Conservation (phyloP, 2,888 invertebrate genomes). For the Pecten maximus region DNA sequence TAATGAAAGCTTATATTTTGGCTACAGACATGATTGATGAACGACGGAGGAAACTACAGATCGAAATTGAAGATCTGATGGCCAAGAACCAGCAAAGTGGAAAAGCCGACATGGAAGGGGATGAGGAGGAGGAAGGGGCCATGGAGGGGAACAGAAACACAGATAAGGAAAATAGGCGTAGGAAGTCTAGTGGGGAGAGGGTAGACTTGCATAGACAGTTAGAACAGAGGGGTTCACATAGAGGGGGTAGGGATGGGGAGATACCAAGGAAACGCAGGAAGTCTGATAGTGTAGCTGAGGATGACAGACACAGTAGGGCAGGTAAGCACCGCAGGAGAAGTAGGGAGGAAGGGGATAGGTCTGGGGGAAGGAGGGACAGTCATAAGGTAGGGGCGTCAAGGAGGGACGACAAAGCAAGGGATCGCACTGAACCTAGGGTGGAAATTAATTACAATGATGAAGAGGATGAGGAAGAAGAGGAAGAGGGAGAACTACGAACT, state of each 20-base stretch:
- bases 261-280: constrained; percentile 44
- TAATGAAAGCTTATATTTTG: not conserved
- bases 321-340: constrained; percentile 49
- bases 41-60: constrained; percentile 70
- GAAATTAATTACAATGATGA: constrained; percentile 49
- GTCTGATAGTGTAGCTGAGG: constrained; percentile 45
- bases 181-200: constrained; percentile 44
- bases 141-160: constrained; percentile 49
- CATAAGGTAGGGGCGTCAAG: constrained; percentile 40
- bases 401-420: constrained; percentile 42
- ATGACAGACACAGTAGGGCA: constrained; percentile 46
- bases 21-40: constrained; percentile 71
- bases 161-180: constrained; percentile 54
- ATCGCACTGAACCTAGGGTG: constrained; percentile 36
- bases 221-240: constrained; percentile 42
- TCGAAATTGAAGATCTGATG: constrained; percentile 74
- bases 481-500: constrained; percentile 36
- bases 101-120: constrained; percentile 64
- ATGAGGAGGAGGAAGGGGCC: constrained; percentile 54
- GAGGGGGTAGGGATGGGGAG: constrained; percentile 46
- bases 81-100: constrained; percentile 61
- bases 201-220: not conserved
- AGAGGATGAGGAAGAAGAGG: constrained; percentile 46
- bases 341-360: constrained; percentile 51
- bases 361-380: constrained; percentile 46